These are phyloP conservation scores for Cardinalis cardinalis DNA, from an alignment of 2,113 vertebrate species.

Conservation along the genomic window DNA sequence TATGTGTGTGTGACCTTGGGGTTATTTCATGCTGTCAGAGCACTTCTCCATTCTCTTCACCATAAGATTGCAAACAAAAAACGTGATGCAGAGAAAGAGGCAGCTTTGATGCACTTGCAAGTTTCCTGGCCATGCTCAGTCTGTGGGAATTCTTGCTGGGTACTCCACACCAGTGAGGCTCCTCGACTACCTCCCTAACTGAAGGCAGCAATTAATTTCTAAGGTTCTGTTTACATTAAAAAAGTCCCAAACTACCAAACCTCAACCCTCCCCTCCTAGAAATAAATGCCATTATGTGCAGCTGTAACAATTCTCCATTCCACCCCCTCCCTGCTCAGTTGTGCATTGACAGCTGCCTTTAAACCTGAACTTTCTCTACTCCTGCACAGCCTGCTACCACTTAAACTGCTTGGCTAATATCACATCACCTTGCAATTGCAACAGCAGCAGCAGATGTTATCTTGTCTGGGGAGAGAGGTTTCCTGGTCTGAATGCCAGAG, in stretches of 20 bases:
- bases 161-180: not conserved
- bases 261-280: not conserved
- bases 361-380: not conserved
- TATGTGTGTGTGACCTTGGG: not conserved
- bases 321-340: not conserved
- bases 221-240: not conserved
- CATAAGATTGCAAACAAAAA: not conserved
- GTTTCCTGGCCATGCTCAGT: not conserved
- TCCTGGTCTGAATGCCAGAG: not conserved
- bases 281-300: not conserved
- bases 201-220: not conserved
- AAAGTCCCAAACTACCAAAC: not conserved
- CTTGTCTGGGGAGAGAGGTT: not conserved
- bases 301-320: not conserved
- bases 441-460: not conserved
- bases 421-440: not conserved
- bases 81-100: not conserved
- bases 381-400: conserved; percentile 4
- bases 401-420: not conserved
- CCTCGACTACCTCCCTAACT: rapidly evolving
- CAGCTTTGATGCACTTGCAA: not conserved
- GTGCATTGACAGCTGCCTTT: not conserved
- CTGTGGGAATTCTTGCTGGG: rapidly evolving
- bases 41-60: not conserved
- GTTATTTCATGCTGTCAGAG: not conserved